Evolutionary conservation across 2,797 vertebrate species (phyloP), one percentile per base, ranked within the genome.

Genomic region (Cuculus canorus): DNA sequence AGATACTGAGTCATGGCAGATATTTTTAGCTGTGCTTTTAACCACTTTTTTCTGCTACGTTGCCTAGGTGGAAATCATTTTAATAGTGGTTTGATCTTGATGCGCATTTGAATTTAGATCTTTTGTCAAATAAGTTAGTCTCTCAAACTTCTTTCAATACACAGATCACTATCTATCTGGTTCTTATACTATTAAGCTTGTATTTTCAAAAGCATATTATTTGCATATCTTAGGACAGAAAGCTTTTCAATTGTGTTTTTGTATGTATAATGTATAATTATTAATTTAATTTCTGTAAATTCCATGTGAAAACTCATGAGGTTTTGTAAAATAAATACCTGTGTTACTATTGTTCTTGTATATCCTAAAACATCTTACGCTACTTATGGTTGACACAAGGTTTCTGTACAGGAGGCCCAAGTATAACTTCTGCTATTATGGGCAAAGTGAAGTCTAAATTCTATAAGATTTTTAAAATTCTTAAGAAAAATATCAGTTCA

Each of bases 1-100:
- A 92, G 79, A 39, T 65, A 88, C 88, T 96, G 93, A 96, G 71
- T 92, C 91, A 94, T 24, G 11, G 37, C 6, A 32, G 82, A 27
- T 93, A 93, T 92, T 96, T 96, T 93, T 91, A 87, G 75, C 64
- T 64, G 9, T 75, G 57, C 48, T 93, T 95, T 89, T 85, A 88
- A 64, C 41, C 33, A 52, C 33, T 54, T 71, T 94, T 48, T 95
- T 91, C 91, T 87, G 81, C 83, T 86, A 22, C 68, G 43, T 57
- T 89, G 71, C 53, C 60, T 86, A 50, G 50, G 70, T 73, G 19
- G 56, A 77, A 85, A 89, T 95, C 63, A 86, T 90, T 94, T 89
- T 89, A 65, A 65, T 76, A 86, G n/a, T 35, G 2, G 10, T 81
- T 93, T 94, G 65, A 83, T 82, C 82, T 65, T 45, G 14, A 30